A percentile compares a stretch with the other conserved stretches of the same genome.
Conservation (phyloP, 1,140 invertebrate species). For the Ceratosolen solmsi region DNA sequence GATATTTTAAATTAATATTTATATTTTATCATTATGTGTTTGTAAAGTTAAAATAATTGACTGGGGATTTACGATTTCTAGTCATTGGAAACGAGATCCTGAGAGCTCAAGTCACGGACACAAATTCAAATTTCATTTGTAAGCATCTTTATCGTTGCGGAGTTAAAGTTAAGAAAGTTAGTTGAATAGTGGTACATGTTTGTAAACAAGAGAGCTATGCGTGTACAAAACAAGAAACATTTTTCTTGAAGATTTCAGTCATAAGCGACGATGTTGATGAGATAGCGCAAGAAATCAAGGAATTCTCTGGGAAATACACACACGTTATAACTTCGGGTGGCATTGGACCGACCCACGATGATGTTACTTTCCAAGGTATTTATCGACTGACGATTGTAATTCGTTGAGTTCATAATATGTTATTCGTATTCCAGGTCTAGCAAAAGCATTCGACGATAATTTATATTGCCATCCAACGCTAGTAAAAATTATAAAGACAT, state of each 20-base stretch:
- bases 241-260: constrained; percentile 77
- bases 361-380: constrained; percentile 84
- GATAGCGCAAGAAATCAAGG: constrained; percentile 80
- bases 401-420: constrained; percentile 19
- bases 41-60: background rate
- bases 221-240: constrained; percentile 49
- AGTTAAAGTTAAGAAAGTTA: constrained; percentile 78
- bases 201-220: constrained; percentile 38
- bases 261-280: constrained; percentile 81
- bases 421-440: constrained; percentile 72
- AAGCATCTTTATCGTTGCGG: constrained; percentile 79
- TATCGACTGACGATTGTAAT: constrained; percentile 28
- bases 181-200: constrained; percentile 53
- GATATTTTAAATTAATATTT: constrained; percentile 19
- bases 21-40: too few relatives aligned
- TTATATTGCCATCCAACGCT: constrained; percentile 77
- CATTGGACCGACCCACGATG: constrained; percentile 90
- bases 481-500: constrained; percentile 75
- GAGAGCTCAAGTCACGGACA: constrained; percentile 85
- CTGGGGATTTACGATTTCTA: too few relatives aligned
- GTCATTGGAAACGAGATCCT: constrained; percentile 90
- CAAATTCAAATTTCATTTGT: constrained; percentile 82
- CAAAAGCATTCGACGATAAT: constrained; percentile 80
- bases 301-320: constrained; percentile 77
- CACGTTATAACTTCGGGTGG: constrained; percentile 87